A percentile compares a stretch with the other conserved stretches of the same genome.
These are phyloP conservation scores for Colaptes auratus DNA, from an alignment of 2,113 vertebrate genomes.

Conservation along the genomic window DNA sequence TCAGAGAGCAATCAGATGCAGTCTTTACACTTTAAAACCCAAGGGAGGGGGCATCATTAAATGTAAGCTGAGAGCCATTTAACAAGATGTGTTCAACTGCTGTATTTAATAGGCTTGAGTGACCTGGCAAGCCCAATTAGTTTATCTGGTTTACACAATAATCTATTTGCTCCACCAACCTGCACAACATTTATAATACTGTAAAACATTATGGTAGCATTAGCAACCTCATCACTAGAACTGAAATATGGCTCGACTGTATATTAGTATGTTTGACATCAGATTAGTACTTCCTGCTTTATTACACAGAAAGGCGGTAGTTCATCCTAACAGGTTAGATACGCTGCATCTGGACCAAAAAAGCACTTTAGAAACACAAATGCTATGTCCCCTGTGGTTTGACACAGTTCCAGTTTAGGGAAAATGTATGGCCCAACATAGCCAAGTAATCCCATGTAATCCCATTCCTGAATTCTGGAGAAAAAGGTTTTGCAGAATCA, in stretches of 20 bases:
- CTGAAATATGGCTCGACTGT: neutral
- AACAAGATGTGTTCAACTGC: slow-evolving; percentile 43
- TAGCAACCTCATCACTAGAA: slow-evolving; percentile 35
- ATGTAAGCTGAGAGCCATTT: slow-evolving; percentile 1
- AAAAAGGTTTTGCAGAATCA: neutral
- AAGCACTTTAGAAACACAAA: neutral
- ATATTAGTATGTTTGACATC: neutral
- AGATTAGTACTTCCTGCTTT: neutral
- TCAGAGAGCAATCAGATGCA: neutral
- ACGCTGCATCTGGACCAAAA: neutral
- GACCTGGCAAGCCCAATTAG: slow-evolving; percentile 42
- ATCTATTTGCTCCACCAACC: slow-evolving; percentile 40
- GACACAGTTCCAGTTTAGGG: neutral
- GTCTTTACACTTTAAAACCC: slow-evolving; percentile 24
- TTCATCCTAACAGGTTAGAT: neutral
- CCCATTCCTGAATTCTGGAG: neutral
- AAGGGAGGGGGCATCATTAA: neutral
- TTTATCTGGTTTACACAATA: slow-evolving; percentile 46
- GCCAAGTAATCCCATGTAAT: neutral
- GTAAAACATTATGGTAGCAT: slow-evolving; percentile 3
- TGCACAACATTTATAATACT: slow-evolving; percentile 23
- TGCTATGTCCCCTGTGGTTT: neutral
- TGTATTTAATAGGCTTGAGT: slow-evolving; percentile 3
- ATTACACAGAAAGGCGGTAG: neutral
- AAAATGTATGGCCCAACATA: neutral